Conservation (phyloP, 64 coral and sea anemone genomes). For the Acropora tenuis region DNA sequence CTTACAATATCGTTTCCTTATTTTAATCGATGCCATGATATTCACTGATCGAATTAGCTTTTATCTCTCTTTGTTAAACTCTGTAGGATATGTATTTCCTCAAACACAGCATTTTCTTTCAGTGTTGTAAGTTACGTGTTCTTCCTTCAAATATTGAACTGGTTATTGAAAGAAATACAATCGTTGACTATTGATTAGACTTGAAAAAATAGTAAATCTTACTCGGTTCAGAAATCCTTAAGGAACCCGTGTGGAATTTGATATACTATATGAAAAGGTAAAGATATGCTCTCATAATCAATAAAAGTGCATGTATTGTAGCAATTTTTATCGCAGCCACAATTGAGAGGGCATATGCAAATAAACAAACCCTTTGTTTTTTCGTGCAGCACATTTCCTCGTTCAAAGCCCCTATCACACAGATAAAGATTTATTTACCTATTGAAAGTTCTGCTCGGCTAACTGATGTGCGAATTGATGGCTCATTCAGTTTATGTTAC, state of each 20-base stretch:
- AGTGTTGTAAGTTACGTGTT: conserved; percentile 38
- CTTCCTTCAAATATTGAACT: conserved; percentile 38
- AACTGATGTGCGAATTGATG: not conserved
- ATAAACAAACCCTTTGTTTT: conserved; percentile 36
- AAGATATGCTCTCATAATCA: not conserved
- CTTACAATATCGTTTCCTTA: not conserved
- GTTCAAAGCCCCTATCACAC: not conserved
- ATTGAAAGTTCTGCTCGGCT: not conserved
- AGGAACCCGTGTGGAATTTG: not conserved
- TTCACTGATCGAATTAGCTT: not conserved
- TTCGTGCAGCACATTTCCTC: conserved; percentile 6
- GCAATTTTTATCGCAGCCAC: not conserved
- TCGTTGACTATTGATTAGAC: not conserved
- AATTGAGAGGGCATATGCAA: conserved; percentile 27
- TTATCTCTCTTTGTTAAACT: not conserved
- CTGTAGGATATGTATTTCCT: conserved; percentile 3
- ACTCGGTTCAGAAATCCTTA: not conserved
- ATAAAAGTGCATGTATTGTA: not conserved
- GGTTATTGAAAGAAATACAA: conserved; percentile 6
- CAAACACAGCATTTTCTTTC: conserved; percentile 5
- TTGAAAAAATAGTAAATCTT: not conserved
- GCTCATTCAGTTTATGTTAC: conserved; percentile 5
- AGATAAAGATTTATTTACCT: not conserved
- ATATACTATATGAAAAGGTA: not conserved
- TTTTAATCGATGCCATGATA: not conserved